Percentiles rank a stretch among this genome's conserved stretches.
These are phyloP conservation scores for Cladopsammia gracilis DNA, from an alignment of 64 coral and sea anemone genomes.

Conservation along the genomic window DNA sequence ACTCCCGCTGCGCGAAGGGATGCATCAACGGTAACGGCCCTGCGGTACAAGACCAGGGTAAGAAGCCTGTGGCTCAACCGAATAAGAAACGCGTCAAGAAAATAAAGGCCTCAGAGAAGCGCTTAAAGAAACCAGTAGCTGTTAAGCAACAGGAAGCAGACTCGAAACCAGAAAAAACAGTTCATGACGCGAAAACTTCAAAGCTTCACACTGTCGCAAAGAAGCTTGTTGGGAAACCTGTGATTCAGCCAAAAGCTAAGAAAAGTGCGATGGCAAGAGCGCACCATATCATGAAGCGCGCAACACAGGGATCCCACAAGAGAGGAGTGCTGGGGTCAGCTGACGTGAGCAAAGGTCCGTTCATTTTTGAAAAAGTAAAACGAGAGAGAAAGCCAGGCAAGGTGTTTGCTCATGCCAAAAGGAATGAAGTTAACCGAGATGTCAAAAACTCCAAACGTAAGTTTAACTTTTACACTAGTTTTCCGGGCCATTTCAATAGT, in stretches of 20 bases:
- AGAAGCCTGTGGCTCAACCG: conserved; percentile 6
- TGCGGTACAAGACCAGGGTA: background rate
- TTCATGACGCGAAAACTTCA: background rate
- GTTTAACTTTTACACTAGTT: background rate
- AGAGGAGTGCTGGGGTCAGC: background rate
- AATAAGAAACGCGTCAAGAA: background rate
- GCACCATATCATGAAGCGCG: conserved; percentile 22
- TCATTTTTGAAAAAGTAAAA: conserved; percentile 29
- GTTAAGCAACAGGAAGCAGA: background rate
- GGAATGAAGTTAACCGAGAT: background rate
- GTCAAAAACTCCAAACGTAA: conserved; percentile 22
- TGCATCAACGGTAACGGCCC: conserved; percentile 48
- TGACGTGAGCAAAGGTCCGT: conserved; percentile 43
- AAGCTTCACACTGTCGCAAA: background rate
- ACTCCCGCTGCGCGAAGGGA: conserved; percentile 85
- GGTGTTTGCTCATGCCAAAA: conserved; percentile 2
- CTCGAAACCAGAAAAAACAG: background rate
- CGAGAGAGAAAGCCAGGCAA: background rate
- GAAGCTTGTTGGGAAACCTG: background rate
- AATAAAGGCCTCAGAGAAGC: background rate
- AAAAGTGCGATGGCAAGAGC: conserved; percentile 29
- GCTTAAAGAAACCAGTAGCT: too few species aligned
- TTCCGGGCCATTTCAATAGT: too few species aligned
- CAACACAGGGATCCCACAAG: background rate
- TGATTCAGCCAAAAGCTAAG: background rate